Base-by-base conservation (phyloP, 2,113 vertebrate genomes). In the Phalacrocorax carbo region DNA sequence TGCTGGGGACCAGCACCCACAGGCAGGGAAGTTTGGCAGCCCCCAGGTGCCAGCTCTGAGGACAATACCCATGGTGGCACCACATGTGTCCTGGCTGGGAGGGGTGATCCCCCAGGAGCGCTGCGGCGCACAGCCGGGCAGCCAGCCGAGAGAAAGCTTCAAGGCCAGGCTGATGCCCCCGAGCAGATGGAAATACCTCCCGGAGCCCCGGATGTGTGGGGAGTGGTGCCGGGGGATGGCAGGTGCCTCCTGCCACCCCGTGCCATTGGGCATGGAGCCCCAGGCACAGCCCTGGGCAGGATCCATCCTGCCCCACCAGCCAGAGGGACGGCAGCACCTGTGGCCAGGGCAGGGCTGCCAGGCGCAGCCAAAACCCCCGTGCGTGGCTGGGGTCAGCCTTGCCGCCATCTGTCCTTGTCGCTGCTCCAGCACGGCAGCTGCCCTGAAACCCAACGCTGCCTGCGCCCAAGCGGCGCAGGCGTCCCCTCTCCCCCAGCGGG, bases 371-470 rank as follows among this genome's bases (percentile, higher is more conserved):
- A 81, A 86, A 58, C 62, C 89, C 48, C 57, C 27, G 1, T 1
- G 6, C 8, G 3, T 0, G 15, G 84, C 78, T 42, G 5, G 82
- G 82, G 44, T 90, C 85, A 12, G 94, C 79, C 79, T 86, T 73
- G 75, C 82, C 17, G 0, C 96, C 87, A 96, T 96, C 96, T 96
- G 94, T 96, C 96, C 93, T 96, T 93, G 96, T 95, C 93, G 58
- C 71, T 94, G 96, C 88, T 87, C 64, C 88, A 23, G 90, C 51
- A 0, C 82, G 0, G 96, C 96, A 97, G 96, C 96, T 97, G 96
- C 94, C 96, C 90, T 95, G 96, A 96, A 97, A 96, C 93, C 93
- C 92, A 94, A 97, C 38, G 62, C 96, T 87, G 94, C 88, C 82
- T 80, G 88, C 83, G 1, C 93, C 90, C 92, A 42, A 81, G 89